phyloP scores from a whole-genome alignment of 2,797 vertebrate species.

The Pogoniulus pusillus region DNA sequence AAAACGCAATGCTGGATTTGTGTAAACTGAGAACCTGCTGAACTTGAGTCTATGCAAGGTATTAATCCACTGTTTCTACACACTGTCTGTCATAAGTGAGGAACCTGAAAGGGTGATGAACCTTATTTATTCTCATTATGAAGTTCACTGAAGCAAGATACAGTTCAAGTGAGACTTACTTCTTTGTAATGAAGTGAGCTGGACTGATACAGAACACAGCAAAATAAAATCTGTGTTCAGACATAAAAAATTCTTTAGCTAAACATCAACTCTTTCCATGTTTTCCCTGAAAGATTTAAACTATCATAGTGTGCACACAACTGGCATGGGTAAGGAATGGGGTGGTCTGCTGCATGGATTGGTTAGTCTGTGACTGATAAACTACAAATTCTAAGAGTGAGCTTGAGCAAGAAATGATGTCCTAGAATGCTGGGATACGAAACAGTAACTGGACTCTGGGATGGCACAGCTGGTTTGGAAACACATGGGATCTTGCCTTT shows the following conservation, averaged over 20 bases:
- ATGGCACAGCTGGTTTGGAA: background rate
- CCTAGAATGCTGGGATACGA: background rate
- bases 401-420: background rate
- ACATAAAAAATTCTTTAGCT: background rate
- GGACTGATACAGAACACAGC: background rate
- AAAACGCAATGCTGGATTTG: background rate
- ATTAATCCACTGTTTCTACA: conserved; percentile 26
- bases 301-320: background rate
- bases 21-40: background rate
- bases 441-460: background rate
- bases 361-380: background rate
- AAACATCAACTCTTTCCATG: background rate
- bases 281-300: background rate
- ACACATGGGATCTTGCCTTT: background rate
- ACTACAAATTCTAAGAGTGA: background rate
- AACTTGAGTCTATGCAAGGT: background rate
- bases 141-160: background rate
- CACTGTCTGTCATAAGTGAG: background rate
- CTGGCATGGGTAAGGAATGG: background rate
- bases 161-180: background rate
- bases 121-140: background rate
- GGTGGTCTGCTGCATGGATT: background rate
- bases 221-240: background rate
- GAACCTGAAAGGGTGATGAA: background rate
- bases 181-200: background rate